Base-by-base conservation (phyloP, 2,888 invertebrate species). In the Orthosia cruda region DNA sequence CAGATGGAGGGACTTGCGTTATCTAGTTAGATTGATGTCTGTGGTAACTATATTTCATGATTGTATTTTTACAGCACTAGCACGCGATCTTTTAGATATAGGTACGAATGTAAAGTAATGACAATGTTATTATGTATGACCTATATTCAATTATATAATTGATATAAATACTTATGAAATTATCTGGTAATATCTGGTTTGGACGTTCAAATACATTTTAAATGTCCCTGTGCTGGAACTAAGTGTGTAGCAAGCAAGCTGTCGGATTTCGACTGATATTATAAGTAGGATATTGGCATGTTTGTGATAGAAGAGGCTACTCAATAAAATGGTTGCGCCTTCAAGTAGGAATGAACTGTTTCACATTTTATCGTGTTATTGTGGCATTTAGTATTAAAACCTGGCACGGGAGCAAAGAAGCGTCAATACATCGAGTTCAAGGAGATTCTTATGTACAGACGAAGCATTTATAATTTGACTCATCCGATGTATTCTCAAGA, bases 351-450 rank as follows among this genome's bases (percentile, higher is more conserved):
- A 89, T 89, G 80, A 88, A 84, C 79, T 83, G 80, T 87, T 86
- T 83, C 83, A 85, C 84, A 84, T 81, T 88, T 80, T 87, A 88
- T 84, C 82, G 77, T 89, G 89, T 91, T 88, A 89, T 83, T 88
- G 87, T 91, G 91, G 93, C 94, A 94, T 94, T 94, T 94, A 94
- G 92, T 92, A 90, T 91, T 89, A 83, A 81, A 77, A 74, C 86
- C 89, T 90, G 93, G 88, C 89, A 84, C 88, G 92, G 88, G 91
- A 90, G 88, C 87, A 83, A 84, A 78, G 84, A 81, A 87, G 87
- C 57, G 58, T 64, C 59, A 63, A 66, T 74, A 67, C 71, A 81
- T 84, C 68, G 77, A 78, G 77, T 83, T 80, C 66, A 68, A 81
- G 81, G 81, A 81, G 77, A 83, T 85, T 83, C 40, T 71, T 64